Evolutionary conservation across 2,113 vertebrate species (phyloP).

Genomic region (Paramisgurnus dabryanus): DNA sequence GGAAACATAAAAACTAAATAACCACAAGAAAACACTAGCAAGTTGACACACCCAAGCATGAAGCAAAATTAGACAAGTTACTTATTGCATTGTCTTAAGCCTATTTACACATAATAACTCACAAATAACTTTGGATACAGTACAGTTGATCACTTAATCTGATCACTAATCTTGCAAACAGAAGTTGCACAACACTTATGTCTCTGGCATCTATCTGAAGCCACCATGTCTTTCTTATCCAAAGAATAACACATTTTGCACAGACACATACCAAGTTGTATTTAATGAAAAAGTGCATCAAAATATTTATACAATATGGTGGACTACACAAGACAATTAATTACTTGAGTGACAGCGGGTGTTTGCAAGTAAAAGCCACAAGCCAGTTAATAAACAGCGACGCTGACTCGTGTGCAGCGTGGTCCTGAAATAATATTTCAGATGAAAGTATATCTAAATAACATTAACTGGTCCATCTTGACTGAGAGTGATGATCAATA

Average conservation of each 20-base stretch:
- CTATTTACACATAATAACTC: no score
- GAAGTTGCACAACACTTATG: background rate
- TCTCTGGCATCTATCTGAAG: background rate
- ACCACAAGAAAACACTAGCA: no score
- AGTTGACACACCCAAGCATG: no score
- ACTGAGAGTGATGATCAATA: constrained; percentile 58
- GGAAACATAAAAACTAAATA: no score
- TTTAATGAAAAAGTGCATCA: background rate
- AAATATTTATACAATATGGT: background rate
- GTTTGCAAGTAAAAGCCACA: constrained; percentile 11
- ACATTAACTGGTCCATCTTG: constrained; percentile 46
- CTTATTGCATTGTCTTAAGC: no score
- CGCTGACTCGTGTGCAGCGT: constrained; percentile 15
- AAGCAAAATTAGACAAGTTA: no score
- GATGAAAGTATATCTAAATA: constrained; percentile 49
- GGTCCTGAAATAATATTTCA: constrained; percentile 42
- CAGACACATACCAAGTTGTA: background rate
- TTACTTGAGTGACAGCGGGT: background rate
- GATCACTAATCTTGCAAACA: no score
- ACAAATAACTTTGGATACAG: no score
- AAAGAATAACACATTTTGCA: background rate
- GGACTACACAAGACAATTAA: background rate
- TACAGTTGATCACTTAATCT: no score
- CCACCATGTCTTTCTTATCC: background rate
- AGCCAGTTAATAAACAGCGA: constrained; percentile 25